Evolutionary conservation across 1,140 invertebrate species (phyloP).

Genomic region (Coelopa frigida): DNA sequence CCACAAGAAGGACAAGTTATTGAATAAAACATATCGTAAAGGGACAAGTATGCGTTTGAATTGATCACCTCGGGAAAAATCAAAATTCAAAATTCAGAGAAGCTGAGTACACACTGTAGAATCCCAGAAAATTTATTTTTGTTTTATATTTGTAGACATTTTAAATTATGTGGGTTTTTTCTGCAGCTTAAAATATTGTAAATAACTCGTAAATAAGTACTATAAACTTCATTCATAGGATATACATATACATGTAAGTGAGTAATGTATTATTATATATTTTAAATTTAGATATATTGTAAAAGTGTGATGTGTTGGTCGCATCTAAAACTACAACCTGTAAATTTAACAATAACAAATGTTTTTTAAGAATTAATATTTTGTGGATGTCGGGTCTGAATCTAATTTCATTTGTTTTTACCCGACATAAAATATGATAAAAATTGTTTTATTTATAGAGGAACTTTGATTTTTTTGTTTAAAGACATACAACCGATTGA

Average conservation of each 20-base stretch:
- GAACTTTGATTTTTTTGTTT: not conserved
- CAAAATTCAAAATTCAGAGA: too few relatives aligned
- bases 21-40: slow-evolving; percentile 10
- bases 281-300: slow-evolving; percentile 8
- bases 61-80: too few relatives aligned
- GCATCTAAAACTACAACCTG: slow-evolving; percentile 36
- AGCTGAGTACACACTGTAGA: too few relatives aligned
- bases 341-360: slow-evolving; percentile 6
- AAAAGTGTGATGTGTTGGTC: slow-evolving; percentile 34
- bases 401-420: not conserved
- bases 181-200: too few relatives aligned
- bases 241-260: too few relatives aligned
- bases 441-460: slow-evolving; percentile 2
- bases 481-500: slow-evolving; percentile 1
- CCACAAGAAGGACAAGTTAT: slow-evolving; percentile 20
- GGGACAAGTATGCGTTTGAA: too few relatives aligned
- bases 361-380: slow-evolving; percentile 1
- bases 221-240: too few relatives aligned
- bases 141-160: too few relatives aligned
- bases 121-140: too few relatives aligned
- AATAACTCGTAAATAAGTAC: too few relatives aligned
- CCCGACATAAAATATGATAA: not conserved
- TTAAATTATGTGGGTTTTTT: too few relatives aligned
- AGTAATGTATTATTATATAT: slow-evolving; percentile 18
- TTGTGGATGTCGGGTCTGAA: slow-evolving; percentile 1